Percentiles rank a stretch among this genome's conserved stretches.
Conservation (phyloP, 2,888 invertebrate genomes). For the Cactoblastis cactorum region DNA sequence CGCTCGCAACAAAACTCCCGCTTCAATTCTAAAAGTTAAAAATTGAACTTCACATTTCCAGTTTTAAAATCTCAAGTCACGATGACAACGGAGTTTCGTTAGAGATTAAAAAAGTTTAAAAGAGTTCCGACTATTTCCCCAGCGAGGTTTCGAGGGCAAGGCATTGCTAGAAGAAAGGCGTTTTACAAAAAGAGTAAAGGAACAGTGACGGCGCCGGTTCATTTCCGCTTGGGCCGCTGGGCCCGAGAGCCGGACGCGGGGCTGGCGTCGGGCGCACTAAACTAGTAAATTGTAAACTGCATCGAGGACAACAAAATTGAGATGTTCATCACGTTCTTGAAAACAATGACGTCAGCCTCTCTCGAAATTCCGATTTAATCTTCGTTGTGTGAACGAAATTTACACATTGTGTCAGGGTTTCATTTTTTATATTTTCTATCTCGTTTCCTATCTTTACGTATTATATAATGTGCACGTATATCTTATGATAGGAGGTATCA, state of each 20-base stretch:
- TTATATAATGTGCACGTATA: too few relatives aligned
- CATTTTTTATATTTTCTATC: too few relatives aligned
- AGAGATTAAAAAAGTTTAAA: slow-evolving; percentile 52
- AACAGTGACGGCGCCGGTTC: slow-evolving; percentile 15
- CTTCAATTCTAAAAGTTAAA: slow-evolving; percentile 40
- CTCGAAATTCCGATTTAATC: too few relatives aligned
- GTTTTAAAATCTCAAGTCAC: slow-evolving; percentile 39
- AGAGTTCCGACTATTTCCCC: slow-evolving; percentile 36
- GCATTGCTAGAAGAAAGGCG: slow-evolving; percentile 16
- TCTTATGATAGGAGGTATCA: too few relatives aligned
- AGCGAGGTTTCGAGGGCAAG: slow-evolving; percentile 25
- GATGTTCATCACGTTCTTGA: neutral
- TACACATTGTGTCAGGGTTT: too few relatives aligned
- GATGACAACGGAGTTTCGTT: slow-evolving; percentile 37
- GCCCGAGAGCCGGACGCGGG: slow-evolving; percentile 13
- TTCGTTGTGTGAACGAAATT: too few relatives aligned
- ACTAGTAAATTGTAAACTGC: slow-evolving; percentile 4
- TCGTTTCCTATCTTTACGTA: too few relatives aligned
- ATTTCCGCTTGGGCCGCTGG: slow-evolving; percentile 20
- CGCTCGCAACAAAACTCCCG: slow-evolving; percentile 31
- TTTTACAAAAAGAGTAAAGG: slow-evolving; percentile 19
- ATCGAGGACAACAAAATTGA: neutral
- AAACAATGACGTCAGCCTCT: neutral
- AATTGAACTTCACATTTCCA: slow-evolving; percentile 38
- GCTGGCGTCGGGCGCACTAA: neutral